Conservation (phyloP, 2,113 vertebrate genomes). For the Poeciliopsis prolifica region DNA sequence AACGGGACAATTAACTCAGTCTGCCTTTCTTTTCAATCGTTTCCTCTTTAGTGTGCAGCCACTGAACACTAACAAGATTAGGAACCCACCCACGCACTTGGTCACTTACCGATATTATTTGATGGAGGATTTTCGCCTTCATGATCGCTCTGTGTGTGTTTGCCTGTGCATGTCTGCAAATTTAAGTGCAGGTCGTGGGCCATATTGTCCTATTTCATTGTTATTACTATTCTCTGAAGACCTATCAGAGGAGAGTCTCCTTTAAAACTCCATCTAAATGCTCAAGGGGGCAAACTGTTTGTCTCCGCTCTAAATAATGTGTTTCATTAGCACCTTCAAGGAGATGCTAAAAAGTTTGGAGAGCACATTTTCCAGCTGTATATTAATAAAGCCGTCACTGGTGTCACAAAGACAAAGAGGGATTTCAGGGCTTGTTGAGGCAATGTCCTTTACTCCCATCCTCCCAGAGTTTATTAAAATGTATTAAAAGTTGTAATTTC, state of each 20-base stretch:
- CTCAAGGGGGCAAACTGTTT: constrained; percentile 17
- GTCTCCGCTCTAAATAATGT: constrained; percentile 20
- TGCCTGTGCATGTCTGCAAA: constrained; percentile 30
- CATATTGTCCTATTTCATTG: constrained; percentile 45
- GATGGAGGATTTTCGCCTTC: constrained; percentile 26
- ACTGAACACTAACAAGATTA: constrained; percentile 64
- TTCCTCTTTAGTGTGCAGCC: constrained; percentile 35
- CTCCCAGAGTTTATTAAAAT: constrained; percentile 39
- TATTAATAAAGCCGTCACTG: constrained; percentile 14
- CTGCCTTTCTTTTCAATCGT: constrained; percentile 15
- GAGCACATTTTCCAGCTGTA: neutral
- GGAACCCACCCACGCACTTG: constrained; percentile 34
- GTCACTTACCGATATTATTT: constrained; percentile 22
- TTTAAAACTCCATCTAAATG: constrained; percentile 17
- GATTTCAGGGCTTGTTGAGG: constrained; percentile 43
- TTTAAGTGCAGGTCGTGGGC: constrained; percentile 35
- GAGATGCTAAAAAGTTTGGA: neutral
- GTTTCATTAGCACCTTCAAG: constrained; percentile 55
- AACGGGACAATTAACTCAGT: constrained; percentile 14
- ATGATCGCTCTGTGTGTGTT: constrained; percentile 8
- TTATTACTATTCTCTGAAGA: constrained; percentile 59
- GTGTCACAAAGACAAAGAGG: constrained; percentile 5
- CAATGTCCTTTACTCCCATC: constrained; percentile 19
- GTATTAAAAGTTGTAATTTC: constrained; percentile 42
- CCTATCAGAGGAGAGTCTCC: constrained; percentile 41